Percentiles rank a stretch among this genome's conserved stretches.
These are phyloP conservation scores for Acropora tenuis DNA, from an alignment of 64 coral and sea anemone genomes.

Conservation along the genomic window DNA sequence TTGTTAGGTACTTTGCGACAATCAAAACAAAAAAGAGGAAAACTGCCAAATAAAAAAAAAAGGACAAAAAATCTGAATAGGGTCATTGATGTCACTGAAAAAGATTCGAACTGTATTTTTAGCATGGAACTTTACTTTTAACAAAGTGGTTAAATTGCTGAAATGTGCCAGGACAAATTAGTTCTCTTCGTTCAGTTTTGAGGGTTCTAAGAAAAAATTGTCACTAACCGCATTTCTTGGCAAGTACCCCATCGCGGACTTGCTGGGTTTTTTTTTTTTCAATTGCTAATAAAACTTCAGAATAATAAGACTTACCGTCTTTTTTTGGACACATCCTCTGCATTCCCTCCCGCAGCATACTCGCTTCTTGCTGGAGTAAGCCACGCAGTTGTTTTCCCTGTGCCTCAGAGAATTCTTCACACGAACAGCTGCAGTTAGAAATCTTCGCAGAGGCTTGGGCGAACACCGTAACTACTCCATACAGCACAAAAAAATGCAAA, in stretches of 20 bases:
- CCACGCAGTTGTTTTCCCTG: neutral
- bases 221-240: no score
- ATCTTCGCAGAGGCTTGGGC: neutral
- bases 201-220: no score
- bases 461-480: neutral
- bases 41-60: neutral
- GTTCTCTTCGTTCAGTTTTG: no score
- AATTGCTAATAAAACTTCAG: neutral
- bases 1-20: neutral
- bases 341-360: constrained; percentile 4
- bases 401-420: neutral
- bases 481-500: neutral
- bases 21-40: neutral
- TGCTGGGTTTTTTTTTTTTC: no score
- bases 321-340: constrained; percentile 45
- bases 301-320: neutral
- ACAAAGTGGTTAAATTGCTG: neutral
- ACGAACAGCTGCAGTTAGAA: neutral
- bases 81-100: neutral
- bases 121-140: neutral
- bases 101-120: neutral
- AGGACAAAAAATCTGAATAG: neutral
- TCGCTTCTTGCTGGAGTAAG: constrained; percentile 2
- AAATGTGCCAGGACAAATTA: neutral
- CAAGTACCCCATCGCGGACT: no score